Base-by-base conservation (phyloP, 2,113 vertebrate species). In the Anser brachyrhynchus region DNA sequence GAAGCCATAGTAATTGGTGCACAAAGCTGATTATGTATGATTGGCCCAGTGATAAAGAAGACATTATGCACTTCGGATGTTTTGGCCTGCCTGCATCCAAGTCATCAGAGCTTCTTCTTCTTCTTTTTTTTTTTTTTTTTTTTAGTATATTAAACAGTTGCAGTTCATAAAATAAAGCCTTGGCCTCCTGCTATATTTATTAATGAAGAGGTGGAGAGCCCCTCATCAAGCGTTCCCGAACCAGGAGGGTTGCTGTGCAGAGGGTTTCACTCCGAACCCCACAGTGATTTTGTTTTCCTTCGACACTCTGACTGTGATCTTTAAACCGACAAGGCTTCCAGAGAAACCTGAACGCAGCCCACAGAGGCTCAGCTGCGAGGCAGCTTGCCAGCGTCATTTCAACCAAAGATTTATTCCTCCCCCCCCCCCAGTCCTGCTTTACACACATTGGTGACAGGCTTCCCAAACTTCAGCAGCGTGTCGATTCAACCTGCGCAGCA, bases 241-340 rank as follows among this genome's bases (percentile, higher is more conserved):
- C 18, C 69, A 58, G 74, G 62, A 92, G 20, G 18, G 54, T 73
- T 92, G 31, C 54, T 51, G 2, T 73, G 89, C 58, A 64, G 61
- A 77, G 73, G 28, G 37, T 76, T 93, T 93, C 67, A 77, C 55
- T 70, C 58, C n/a, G 65, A 89, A 74, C 59, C 81, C 89, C 77
- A 11, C 37, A 52, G 67, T 62, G 58, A 65, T 91, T 92, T 95
- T 93, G 70, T 93, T 94, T 90, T 92, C 72, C 71, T 89, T 75
- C 78, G 82, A 72, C 87, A 61, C 46, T 87, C 8, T 66, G 59
- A 39, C 77, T 89, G 72, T 71, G 79, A 80, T 93, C 96, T 96
- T 85, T 71, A 89, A 78, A 92, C 69, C 3, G 15, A 54, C 39
- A 55, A 51, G 83, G 64, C 39, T 87, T 93, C 66, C 90, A 93